These are phyloP conservation scores for Amniataba percoides DNA, from an alignment of 2,797 vertebrate species.

Conservation along the genomic window DNA sequence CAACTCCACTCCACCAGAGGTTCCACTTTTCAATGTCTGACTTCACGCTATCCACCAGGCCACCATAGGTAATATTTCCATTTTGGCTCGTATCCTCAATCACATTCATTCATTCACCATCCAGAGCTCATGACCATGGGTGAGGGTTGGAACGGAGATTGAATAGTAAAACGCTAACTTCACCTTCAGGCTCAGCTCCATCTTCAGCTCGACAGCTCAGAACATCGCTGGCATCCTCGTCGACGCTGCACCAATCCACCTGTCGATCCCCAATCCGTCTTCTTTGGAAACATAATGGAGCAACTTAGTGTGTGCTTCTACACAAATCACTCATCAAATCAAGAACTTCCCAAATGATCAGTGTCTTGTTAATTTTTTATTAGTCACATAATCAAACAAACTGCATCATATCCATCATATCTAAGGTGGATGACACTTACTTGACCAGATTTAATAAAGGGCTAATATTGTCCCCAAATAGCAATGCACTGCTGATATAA, in stretches of 20 bases:
- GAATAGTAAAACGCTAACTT: neutral
- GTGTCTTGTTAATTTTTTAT: conserved; percentile 38
- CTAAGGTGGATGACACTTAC: conserved; percentile 35
- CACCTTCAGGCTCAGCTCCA: neutral
- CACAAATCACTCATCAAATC: conserved; percentile 2
- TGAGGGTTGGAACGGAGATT: neutral
- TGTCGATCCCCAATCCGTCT: neutral
- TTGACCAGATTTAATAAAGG: conserved; percentile 60
- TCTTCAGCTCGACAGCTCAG: neutral
- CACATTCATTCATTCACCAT: neutral
- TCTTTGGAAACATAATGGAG: neutral
- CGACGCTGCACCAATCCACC: neutral
- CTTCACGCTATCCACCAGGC: neutral
- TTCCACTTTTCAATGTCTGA: neutral
- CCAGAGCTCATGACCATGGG: neutral
- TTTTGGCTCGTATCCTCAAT: neutral
- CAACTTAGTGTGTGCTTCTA: neutral
- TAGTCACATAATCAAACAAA: conserved; percentile 27
- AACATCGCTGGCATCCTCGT: neutral
- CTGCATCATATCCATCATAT: conserved; percentile 43
- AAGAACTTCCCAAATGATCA: neutral
- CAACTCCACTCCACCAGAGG: too few relatives aligned
- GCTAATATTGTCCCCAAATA: conserved; percentile 50
- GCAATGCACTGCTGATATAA: conserved; percentile 30
- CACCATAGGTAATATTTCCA: neutral